Evolutionary conservation across 2,888 invertebrate genomes (phyloP).

Genomic region (Sisyra terminalis): DNA sequence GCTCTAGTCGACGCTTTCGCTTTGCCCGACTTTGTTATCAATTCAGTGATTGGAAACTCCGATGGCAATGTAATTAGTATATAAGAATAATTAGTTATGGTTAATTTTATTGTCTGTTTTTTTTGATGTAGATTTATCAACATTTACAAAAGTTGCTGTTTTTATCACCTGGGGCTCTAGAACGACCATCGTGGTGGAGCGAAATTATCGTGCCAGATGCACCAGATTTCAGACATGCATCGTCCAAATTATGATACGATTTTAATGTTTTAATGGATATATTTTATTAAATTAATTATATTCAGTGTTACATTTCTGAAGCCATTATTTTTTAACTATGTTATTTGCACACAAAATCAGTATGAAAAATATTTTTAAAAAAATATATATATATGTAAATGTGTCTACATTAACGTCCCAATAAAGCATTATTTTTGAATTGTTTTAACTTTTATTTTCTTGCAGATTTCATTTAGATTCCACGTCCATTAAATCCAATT

Average conservation of each 20-base stretch:
- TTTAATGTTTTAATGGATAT: neutral
- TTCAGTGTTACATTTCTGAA: neutral
- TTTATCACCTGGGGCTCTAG: constrained; percentile 48
- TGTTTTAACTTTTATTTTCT: too few species aligned
- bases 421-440: too few species aligned
- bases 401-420: too few species aligned
- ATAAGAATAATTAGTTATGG: constrained; percentile 6
- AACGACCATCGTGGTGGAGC: constrained; percentile 60
- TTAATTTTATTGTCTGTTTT: constrained; percentile 7
- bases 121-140: constrained; percentile 45
- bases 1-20: constrained; percentile 71
- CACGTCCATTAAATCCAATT: too few species aligned
- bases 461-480: too few species aligned
- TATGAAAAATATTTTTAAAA: too few species aligned
- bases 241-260: too few species aligned
- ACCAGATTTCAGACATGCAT: constrained; percentile 15
- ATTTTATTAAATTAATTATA: neutral
- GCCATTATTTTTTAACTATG: too few species aligned
- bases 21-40: constrained; percentile 77
- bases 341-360: too few species aligned
- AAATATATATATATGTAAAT: too few species aligned
- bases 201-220: constrained; percentile 29
- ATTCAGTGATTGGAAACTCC: constrained; percentile 70
- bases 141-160: constrained; percentile 55
- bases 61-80: constrained; percentile 54